A percentile compares a stretch with the other conserved stretches of the same genome.
Conservation (phyloP, 2,113 vertebrate genomes). For the Nothoprocta pentlandii region DNA sequence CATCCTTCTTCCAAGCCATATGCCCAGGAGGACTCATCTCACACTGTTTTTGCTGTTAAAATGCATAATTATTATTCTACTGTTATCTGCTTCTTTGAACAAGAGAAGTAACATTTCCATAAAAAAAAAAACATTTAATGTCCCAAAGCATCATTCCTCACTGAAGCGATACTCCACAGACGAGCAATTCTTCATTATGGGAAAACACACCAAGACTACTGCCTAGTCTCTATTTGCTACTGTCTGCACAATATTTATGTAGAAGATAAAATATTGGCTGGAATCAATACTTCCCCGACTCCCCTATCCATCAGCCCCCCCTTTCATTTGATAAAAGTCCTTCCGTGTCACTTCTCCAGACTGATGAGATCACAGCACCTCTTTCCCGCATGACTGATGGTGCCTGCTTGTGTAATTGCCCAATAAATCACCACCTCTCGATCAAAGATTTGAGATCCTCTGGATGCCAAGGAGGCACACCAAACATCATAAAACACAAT, state of each 20-base stretch:
- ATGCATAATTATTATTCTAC: too few species aligned
- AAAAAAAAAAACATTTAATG: not conserved
- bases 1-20: not conserved
- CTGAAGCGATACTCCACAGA: not conserved
- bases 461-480: not conserved
- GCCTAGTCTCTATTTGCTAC: constrained; percentile 51
- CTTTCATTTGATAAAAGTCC: constrained; percentile 56
- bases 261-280: constrained; percentile 68
- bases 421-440: constrained; percentile 58
- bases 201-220: not conserved
- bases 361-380: constrained; percentile 54
- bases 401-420: constrained; percentile 12
- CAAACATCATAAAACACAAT: constrained; percentile 46
- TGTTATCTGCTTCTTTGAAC: not conserved
- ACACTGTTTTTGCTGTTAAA: not conserved
- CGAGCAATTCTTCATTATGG: constrained; percentile 31
- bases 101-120: constrained; percentile 19
- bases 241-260: constrained; percentile 53
- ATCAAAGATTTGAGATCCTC: constrained; percentile 45
- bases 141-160: not conserved
- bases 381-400: constrained; percentile 54
- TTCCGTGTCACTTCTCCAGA: constrained; percentile 39
- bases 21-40: not conserved
- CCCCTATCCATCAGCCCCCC: constrained; percentile 35
- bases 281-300: constrained; percentile 68